Base-by-base conservation (phyloP, 2,888 invertebrate species). In the Callyntrura sp. region DNA sequence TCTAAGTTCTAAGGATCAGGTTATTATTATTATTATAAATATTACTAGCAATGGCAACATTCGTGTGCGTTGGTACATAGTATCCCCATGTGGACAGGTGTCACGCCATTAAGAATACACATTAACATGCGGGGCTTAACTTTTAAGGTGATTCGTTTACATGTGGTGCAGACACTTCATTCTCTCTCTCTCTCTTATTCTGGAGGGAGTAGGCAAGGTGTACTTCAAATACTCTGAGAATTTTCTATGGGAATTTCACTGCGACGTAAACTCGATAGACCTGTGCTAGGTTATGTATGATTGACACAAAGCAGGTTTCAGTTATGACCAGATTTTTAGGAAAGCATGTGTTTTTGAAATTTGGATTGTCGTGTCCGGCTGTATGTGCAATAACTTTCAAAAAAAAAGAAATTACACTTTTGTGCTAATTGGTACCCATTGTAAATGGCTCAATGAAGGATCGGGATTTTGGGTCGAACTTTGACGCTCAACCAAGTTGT, bases 181-280 rank as follows among this genome's bases (percentile, higher is more conserved):
- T 2, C n/a, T 57, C n/a, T 65, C 65, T 60, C 23, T n/a, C 20
- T 4, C 17, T 2, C n/a, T 57, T n/a, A 28, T 28, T 60, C 23
- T 60, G 6, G 60, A 60, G 17, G 20, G 60, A 60, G n/a, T 17
- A 57, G 51, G 11, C 70, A 48, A 43, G 20, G 9, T 73, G 48
- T 48, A 68, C 0, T 25, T 12, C 57, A 28, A 20, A 79, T 57
- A 78, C 79, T 23, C 48, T 87, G 86, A 87, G 86, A 87, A 87
- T 23, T 65, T 55, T n/a, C 70, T 12, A 23, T 87, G 87, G 60
- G 87, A 87, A 87, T 28, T 81, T 87, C 87, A 45, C 57, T 55
- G 9, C 70, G 28, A 14, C 51, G 68, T 83, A 85, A 85, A 73
- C 85, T 85, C 73, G 85, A 85, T 73, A 73, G n/a, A 12, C 51